These are phyloP conservation scores for Ennomos quercinarius DNA, from an alignment of 2,888 invertebrate species.

Conservation along the genomic window DNA sequence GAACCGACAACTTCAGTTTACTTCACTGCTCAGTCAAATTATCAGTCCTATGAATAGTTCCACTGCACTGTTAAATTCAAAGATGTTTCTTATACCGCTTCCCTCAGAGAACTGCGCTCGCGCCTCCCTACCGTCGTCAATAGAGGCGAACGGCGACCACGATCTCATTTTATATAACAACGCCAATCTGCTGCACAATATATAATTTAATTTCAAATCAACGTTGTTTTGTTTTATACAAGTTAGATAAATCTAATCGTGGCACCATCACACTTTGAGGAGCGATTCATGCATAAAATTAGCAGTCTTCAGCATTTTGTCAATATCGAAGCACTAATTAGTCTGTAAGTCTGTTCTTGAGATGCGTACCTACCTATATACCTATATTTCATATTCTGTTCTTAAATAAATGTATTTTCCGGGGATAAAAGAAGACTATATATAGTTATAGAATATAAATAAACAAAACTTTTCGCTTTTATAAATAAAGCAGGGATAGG, in stretches of 20 bases:
- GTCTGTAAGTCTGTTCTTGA: neutral
- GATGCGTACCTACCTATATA: no score
- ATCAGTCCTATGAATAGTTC: slow-evolving; percentile 33
- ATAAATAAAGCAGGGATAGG: no score
- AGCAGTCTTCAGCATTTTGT: slow-evolving; percentile 46
- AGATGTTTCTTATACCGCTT: slow-evolving; percentile 52
- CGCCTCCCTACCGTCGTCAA: slow-evolving; percentile 64
- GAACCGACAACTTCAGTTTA: slow-evolving; percentile 35
- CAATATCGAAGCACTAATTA: slow-evolving; percentile 27
- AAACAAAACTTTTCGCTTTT: no score
- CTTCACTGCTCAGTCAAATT: slow-evolving; percentile 42
- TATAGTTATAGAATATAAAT: no score
- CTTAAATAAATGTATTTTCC: no score
- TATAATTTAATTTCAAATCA: slow-evolving; percentile 63
- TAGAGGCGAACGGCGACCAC: slow-evolving; percentile 65
- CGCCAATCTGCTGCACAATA: slow-evolving; percentile 65
- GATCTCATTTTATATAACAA: slow-evolving; percentile 76
- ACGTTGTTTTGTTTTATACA: slow-evolving; percentile 69
- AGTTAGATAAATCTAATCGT: slow-evolving; percentile 72
- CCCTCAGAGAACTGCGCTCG: slow-evolving; percentile 61
- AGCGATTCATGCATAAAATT: slow-evolving; percentile 65
- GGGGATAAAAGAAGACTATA: no score
- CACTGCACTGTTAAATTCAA: slow-evolving; percentile 45
- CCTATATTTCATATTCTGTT: no score
- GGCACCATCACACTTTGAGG: slow-evolving; percentile 61